These are phyloP conservation scores for Phataginus tetradactyla DNA, from an alignment of 2,797 vertebrate species.

Conservation along the genomic window DNA sequence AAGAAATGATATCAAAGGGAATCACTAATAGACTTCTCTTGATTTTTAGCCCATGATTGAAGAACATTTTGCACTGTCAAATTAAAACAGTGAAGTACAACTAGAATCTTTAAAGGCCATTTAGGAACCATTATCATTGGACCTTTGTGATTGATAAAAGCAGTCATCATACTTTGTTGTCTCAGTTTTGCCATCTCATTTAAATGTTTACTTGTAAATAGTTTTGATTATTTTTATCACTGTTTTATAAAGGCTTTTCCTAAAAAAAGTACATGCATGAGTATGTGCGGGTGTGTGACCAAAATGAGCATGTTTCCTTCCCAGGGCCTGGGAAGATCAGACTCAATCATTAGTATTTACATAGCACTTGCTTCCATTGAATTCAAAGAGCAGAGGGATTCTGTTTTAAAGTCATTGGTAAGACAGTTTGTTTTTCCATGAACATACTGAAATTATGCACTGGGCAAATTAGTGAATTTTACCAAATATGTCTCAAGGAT, in stretches of 20 bases:
- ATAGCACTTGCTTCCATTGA: slow-evolving; percentile 61
- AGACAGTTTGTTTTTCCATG: slow-evolving; percentile 80
- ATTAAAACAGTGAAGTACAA: not conserved
- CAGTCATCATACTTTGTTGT: not conserved
- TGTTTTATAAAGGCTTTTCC: not conserved
- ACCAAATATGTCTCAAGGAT: slow-evolving; percentile 82
- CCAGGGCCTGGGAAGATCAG: slow-evolving; percentile 38
- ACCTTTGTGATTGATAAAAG: not conserved
- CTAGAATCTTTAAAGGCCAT: not conserved
- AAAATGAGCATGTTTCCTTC: slow-evolving; percentile 50
- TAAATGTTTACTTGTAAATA: not conserved
- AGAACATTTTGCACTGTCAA: not conserved
- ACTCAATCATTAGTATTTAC: slow-evolving; percentile 75
- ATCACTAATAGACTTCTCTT: not conserved
- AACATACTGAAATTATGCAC: slow-evolving; percentile 85
- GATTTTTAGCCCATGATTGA: slow-evolving; percentile 9
- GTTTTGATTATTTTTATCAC: not conserved
- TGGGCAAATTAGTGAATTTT: slow-evolving; percentile 84
- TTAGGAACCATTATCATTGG: not conserved
- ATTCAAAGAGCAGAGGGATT: slow-evolving; percentile 75
- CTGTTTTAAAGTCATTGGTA: slow-evolving; percentile 77
- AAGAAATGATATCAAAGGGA: not conserved
- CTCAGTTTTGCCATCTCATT: not conserved
- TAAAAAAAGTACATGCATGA: not conserved
- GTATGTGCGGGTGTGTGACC: not conserved